phyloP scores from a whole-genome alignment of 1,140 invertebrate species.

The Myzus persicae region DNA sequence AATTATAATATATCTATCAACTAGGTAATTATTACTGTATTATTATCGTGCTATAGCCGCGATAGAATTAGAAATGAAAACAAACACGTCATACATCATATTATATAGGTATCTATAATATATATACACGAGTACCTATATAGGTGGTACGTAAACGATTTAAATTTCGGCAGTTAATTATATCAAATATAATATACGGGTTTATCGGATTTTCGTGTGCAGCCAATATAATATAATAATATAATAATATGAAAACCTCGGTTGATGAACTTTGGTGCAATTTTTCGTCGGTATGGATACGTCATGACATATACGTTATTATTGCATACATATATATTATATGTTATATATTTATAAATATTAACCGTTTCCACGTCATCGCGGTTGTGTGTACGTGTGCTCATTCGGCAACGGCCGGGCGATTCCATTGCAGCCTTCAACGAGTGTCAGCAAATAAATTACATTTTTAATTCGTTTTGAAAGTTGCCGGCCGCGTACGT shows the following conservation, averaged over 20 bases:
- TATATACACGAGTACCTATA: not conserved
- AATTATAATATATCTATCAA: not conserved
- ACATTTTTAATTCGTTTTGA: constrained; percentile 41
- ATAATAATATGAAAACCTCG: not conserved
- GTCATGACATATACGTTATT: not conserved
- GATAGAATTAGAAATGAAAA: not conserved
- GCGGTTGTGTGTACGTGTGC: not conserved
- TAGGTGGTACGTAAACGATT: not conserved
- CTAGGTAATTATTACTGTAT: not conserved
- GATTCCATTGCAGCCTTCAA: constrained; percentile 20
- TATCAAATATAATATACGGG: not conserved
- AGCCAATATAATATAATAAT: not conserved
- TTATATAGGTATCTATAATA: not conserved
- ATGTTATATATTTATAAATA: not conserved
- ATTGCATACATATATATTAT: not conserved
- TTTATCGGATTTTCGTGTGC: not conserved
- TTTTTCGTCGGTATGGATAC: too few species aligned
- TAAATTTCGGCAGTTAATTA: not conserved
- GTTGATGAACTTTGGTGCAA: constrained; percentile 28
- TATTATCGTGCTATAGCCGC: not conserved
- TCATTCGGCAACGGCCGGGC: not conserved
- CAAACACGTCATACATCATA: not conserved
- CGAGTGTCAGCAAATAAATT: constrained; percentile 54
- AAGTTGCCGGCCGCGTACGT: not conserved
- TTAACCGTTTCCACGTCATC: not conserved